phyloP scores from a whole-genome alignment of 1,140 invertebrate species.

The Sitophilus oryzae region DNA sequence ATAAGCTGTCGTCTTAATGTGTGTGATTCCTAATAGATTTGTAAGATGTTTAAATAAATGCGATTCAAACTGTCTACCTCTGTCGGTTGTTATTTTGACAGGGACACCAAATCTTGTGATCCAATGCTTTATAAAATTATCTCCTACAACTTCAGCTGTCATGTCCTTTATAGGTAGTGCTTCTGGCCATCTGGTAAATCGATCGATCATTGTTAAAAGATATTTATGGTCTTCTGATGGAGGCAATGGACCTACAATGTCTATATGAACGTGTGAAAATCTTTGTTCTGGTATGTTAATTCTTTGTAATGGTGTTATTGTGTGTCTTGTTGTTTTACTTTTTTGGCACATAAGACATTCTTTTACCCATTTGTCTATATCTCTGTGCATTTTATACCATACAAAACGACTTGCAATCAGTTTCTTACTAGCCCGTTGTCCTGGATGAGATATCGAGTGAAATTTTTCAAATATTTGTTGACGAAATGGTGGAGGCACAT shows the following conservation, averaged over 20 bases:
- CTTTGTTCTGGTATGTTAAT: conserved; percentile 5
- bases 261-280: not conserved
- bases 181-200: conserved; percentile 27
- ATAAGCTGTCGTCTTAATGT: too few relatives aligned
- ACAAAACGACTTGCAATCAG: too few relatives aligned
- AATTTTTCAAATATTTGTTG: too few relatives aligned
- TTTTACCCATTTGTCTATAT: too few relatives aligned
- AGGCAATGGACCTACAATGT: conserved; percentile 13
- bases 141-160: conserved; percentile 27
- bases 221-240: conserved; percentile 32
- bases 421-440: too few relatives aligned
- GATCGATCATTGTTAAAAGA: conserved; percentile 39
- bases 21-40: too few relatives aligned
- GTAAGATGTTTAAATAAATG: too few relatives aligned
- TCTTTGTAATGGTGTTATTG: conserved; percentile 1
- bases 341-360: too few relatives aligned
- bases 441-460: too few relatives aligned
- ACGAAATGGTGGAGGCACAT: too few relatives aligned
- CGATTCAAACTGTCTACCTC: too few relatives aligned
- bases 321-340: not conserved
- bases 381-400: too few relatives aligned
- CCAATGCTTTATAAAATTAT: conserved; percentile 24
- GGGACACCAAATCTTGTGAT: conserved; percentile 31
- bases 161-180: conserved; percentile 28
- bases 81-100: conserved; percentile 32